Percentiles rank a stretch among this genome's conserved stretches.
phyloP scores from a whole-genome alignment of 2,113 vertebrate genomes.

The Ictidomys tridecemlineatus region DNA sequence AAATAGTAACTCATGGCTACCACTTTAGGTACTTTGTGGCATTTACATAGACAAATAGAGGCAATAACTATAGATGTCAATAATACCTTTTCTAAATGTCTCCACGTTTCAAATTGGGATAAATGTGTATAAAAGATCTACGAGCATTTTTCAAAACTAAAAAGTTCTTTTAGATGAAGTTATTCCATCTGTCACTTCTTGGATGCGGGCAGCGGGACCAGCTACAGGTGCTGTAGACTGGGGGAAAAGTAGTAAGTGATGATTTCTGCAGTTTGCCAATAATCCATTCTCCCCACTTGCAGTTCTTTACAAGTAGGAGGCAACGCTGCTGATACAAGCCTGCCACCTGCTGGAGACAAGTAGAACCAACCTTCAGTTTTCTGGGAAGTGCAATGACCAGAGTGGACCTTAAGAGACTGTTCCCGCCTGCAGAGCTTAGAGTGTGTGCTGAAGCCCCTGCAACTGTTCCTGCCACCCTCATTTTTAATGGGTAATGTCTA shows the following conservation, averaged over 20 bases:
- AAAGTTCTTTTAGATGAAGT: neutral
- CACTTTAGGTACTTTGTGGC: neutral
- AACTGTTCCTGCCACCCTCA: neutral
- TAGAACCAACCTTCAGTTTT: neutral
- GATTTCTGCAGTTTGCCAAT: neutral
- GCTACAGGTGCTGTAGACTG: neutral
- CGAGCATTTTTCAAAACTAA: constrained; percentile 2
- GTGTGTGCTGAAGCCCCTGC: neutral
- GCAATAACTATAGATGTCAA: neutral
- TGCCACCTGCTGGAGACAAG: constrained; percentile 73
- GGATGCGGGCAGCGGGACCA: neutral
- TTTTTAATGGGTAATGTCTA: neutral
- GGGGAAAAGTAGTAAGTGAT: neutral
- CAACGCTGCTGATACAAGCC: constrained; percentile 23
- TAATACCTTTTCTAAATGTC: neutral
- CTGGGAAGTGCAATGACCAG: accelerated
- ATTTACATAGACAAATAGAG: neutral
- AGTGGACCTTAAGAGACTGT: neutral
- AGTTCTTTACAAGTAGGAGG: neutral
- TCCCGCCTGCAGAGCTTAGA: neutral
- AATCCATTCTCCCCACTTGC: neutral
- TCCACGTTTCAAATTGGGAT: neutral
- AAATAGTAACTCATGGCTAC: neutral
- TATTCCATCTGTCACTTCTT: neutral
- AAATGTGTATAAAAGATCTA: neutral